A percentile compares a stretch with the other conserved stretches of the same genome.
Conservation (phyloP, 2,113 vertebrate genomes). For the Pardalotus punctatus region DNA sequence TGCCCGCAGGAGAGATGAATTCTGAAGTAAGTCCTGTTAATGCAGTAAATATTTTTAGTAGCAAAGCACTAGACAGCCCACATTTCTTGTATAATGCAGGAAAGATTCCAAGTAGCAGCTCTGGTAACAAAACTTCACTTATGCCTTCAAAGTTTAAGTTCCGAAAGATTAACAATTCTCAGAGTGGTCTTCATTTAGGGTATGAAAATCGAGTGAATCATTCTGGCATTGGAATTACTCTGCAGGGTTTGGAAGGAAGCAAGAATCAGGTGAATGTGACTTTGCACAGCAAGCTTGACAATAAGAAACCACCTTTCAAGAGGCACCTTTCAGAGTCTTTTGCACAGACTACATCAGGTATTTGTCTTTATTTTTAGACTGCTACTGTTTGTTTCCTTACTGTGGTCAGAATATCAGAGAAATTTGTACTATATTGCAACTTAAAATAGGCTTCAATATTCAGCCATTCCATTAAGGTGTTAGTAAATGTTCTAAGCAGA, state of each 20-base stretch:
- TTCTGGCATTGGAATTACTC: conserved; percentile 17
- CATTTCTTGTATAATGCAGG: background rate
- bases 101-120: background rate
- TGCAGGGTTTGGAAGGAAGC: conserved; percentile 33
- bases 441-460: background rate
- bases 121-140: background rate
- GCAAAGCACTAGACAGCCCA: background rate
- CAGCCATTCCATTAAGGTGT: background rate
- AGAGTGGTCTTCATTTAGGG: background rate
- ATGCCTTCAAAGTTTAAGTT: conserved; percentile 69
- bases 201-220: background rate
- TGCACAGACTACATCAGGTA: conserved; percentile 79
- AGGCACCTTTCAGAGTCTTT: conserved; percentile 79
- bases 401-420: background rate
- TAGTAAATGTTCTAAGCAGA: background rate
- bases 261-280: conserved; percentile 18
- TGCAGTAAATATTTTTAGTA: background rate
- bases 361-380: background rate
- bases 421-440: background rate
- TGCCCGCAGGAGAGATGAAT: conserved; percentile 2
- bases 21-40: background rate
- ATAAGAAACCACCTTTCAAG: conserved; percentile 72
- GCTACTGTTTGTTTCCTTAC: background rate
- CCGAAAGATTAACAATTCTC: conserved; percentile 54
- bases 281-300: conserved; percentile 12